These are phyloP conservation scores for Cervus canadensis DNA, from an alignment of 2,113 vertebrate species.

Conservation along the genomic window DNA sequence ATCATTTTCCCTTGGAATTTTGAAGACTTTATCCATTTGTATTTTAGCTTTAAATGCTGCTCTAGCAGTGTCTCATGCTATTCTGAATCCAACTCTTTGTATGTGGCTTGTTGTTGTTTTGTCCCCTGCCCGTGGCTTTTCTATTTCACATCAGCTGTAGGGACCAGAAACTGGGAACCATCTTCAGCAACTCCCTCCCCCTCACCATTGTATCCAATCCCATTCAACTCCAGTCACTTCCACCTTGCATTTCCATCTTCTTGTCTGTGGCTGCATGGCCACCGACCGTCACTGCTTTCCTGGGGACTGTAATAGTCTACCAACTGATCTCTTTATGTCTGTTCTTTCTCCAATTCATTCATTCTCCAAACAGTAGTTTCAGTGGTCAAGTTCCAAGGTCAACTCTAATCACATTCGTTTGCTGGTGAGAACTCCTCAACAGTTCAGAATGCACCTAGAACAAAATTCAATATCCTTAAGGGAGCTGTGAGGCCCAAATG, in stretches of 20 bases:
- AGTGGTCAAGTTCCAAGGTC: not conserved
- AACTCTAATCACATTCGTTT: not conserved
- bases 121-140: fast-evolving
- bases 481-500: not conserved
- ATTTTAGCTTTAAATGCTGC: not conserved
- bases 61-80: not conserved
- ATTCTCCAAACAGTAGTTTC: not conserved
- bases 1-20: not conserved
- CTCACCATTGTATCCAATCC: not conserved
- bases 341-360: not conserved
- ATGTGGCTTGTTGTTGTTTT: not conserved
- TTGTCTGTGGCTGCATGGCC: not conserved
- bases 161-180: not conserved
- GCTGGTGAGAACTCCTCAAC: not conserved
- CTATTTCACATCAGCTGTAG: not conserved
- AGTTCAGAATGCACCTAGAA: conserved; percentile 2
- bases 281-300: not conserved
- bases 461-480: not conserved
- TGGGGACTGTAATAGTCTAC: not conserved
- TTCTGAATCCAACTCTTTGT: not conserved
- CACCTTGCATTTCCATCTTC: not conserved
- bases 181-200: not conserved
- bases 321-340: not conserved
- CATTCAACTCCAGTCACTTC: not conserved
- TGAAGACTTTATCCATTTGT: not conserved